Evolutionary conservation across 2,888 invertebrate species (phyloP), one percentile per base, ranked within the genome.

Genomic region (Cistogaster globosa): DNA sequence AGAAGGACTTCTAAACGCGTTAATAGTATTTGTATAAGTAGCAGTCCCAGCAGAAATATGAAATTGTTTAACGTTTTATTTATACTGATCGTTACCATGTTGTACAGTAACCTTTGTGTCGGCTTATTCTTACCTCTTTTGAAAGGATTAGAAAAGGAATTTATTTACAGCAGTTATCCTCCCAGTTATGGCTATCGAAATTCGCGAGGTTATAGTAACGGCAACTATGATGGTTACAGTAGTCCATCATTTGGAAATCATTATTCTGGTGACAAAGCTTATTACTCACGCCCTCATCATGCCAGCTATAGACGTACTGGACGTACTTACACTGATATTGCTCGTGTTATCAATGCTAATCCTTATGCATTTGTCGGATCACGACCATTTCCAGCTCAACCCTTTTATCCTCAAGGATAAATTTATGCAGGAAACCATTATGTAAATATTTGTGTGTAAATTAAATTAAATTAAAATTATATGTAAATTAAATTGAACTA

Each of bases 291-390:
- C 22, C 67, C 51, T 42, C n/a, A 26, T 32, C 69, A 55, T 9
- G n/a, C 45, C 14, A n/a, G 57, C n/a, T 51, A 38, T 12, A 81
- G 51, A 63, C 81, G 84, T 8, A 57, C 48, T 60, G 86, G 85
- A 11, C 83, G 85, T 12, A 87, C 85, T 57, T 87, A 83, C 63
- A 57, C 55, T 20, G 77, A 87, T 76, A 85, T 87, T 71, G 86
- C 86, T 32, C 58, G 81, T 16, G 78, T 87, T 36, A 26, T 81
- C 16, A 85, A 83, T 71, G 75, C 75, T 3, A 75, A 78, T 68
- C 86, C 83, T 32, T 87, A 87, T 71, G 75, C 69, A 9, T 76
- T 58, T 53, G 71, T 72, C 3, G 81, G 69, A 5, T 22, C 20
- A 11, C 74, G 75, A 45, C 83, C 81, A 6, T 86, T 58, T 80